Base-by-base conservation (phyloP, 2,888 invertebrate genomes). In the Pherbina coryleti region DNA sequence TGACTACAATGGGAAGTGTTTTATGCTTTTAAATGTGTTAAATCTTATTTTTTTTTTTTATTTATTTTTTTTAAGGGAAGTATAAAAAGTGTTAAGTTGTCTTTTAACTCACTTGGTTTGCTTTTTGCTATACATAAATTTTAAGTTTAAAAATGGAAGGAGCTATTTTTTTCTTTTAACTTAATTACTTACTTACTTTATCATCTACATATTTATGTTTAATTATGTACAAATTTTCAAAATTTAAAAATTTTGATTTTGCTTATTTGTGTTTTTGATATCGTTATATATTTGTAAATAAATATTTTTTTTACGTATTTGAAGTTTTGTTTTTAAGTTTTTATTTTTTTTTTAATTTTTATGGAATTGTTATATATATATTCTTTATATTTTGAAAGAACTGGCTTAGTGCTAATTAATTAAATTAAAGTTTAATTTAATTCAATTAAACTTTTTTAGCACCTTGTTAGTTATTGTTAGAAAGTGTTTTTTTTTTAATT, bases 111-210 rank as follows among this genome's bases (percentile, higher is more conserved):
- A 44, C 5, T 71, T 71, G 31, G 5, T 49, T 67, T 53, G 62
- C 0, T 22, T 44, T 62, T 55, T 37, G n/a, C 37, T 53, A 51
- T 74, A 51, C 53, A 57, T 28, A 22, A 37, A 75, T 55, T 66
- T 66, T 72, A 53, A 22, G 31, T 71, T 71, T 77, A 37, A 72
- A 57, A 77, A 77, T 77, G 77, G 77, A 77, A 77, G 77, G 77
- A 77, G 66, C n/a, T 73, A 67, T 64, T 62, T 69, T 55, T 71
- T 51, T 72, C 25, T 25, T 77, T 72, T 72, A 22, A 34, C 19
- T 66, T 55, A 51, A 9, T 37, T 66, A 19, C 17, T 57, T n/a
- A n/a, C n/a, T 72, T 34, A 34, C 8, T 67, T 67, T 31, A 44
- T 19, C 8, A 19, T 4, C 60, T 73, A 53, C 17, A 19, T n/a